Base-by-base conservation (phyloP, 2,113 vertebrate genomes). In the Myiagra hebetior region DNA sequence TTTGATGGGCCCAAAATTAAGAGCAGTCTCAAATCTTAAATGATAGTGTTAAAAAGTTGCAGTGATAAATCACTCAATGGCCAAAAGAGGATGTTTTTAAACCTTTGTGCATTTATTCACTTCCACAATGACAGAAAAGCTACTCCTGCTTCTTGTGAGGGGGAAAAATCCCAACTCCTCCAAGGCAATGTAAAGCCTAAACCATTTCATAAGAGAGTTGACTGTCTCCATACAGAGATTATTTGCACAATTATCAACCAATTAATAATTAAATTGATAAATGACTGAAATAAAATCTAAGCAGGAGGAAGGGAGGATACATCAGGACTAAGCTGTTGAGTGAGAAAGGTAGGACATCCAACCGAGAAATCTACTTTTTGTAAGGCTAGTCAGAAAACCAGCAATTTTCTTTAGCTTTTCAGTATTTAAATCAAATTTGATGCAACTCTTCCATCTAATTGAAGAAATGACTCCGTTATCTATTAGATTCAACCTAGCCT, bases 141-240 rank as follows among this genome's bases (percentile, higher is more conserved):
- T 41, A 13, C 28, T 37, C 7, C 24, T 64, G 13, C 10, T 52
- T 56, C 53, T 59, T 76, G 12, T 44, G 18, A 37, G 2, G 4
- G 11, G 15, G 3, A 2, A 5, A 39, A 4, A 6, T n/a, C 7
- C 11, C 11, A 9, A 13, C 1, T 39, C 27, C 6, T 74, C 50
- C 35, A 59, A 68, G n/a, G 23, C 11, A 28, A 12, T 2, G 53
- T 41, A 33, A 46, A 73, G 20, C 10, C 24, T 56, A 15, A 64
- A 75, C 3, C 6, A 15, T 57, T 76, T 83, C 44, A 64, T 55
- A 59, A 56, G 20, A 35, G 16, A 10, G 3, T 26, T 63, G 15
- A 44, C 26, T 55, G 46, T 87, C 37, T 63, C 37, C 13, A n/a
- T 41, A 20, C 8, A 30, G 37, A 65, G 42, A 37, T 65, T 65